Percentiles rank a stretch among this genome's conserved stretches.
Conservation (phyloP, 2,888 invertebrate species). For the Macrostomum cliftonense region DNA sequence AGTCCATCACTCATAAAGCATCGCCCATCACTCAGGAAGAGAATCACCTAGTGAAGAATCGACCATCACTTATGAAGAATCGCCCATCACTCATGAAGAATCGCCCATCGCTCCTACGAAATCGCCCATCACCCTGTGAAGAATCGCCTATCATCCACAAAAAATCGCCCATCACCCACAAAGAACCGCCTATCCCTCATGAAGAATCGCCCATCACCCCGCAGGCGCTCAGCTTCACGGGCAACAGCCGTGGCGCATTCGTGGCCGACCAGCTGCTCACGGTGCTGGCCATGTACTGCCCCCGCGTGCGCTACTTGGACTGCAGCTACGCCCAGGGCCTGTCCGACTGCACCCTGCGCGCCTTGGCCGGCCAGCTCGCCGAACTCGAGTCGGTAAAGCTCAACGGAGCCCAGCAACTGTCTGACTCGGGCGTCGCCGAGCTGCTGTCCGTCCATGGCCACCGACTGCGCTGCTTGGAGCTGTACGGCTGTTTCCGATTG, state of each 20-base stretch:
- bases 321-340: conserved; percentile 4
- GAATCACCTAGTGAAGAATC: no score
- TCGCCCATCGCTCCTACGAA: no score
- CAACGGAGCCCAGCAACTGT: conserved; percentile 2
- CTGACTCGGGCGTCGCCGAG: not conserved
- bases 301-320: conserved; percentile 1
- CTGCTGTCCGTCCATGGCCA: not conserved
- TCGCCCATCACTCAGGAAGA: no score
- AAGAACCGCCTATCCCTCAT: no score
- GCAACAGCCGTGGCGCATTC: conserved; percentile 6
- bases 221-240: conserved; percentile 1
- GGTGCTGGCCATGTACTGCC: conserved; percentile 5
- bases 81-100: no score
- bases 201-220: no score
- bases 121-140: no score
- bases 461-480: conserved; percentile 1
- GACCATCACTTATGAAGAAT: no score
- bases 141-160: no score
- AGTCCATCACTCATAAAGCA: no score
- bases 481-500: conserved; percentile 6
- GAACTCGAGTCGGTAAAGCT: conserved; percentile 2
- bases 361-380: conserved; percentile 1
- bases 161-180: no score
- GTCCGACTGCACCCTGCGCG: conserved; percentile 2
- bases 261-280: conserved; percentile 6